Conservation (phyloP, 2,888 invertebrate species). For the Idaea biselata region DNA sequence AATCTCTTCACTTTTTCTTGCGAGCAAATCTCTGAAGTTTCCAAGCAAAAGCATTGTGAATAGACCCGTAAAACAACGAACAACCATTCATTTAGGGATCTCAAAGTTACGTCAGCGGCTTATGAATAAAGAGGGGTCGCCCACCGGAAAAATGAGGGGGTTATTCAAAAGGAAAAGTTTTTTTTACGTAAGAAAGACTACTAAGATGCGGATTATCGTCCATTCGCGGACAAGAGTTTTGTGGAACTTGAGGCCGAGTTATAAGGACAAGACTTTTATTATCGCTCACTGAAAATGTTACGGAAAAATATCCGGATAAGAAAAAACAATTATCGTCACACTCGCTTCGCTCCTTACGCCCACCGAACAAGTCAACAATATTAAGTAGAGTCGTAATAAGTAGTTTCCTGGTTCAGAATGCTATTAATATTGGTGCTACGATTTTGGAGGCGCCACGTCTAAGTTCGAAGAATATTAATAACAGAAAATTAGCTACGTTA, state of each 20-base stretch:
- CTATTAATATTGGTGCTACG: slow-evolving; percentile 25
- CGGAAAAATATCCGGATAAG: slow-evolving; percentile 43
- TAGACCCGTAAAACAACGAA: slow-evolving; percentile 80
- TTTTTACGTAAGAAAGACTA: slow-evolving; percentile 65
- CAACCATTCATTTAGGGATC: slow-evolving; percentile 78
- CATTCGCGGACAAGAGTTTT: slow-evolving; percentile 71
- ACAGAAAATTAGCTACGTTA: slow-evolving; percentile 3
- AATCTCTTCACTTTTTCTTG: slow-evolving; percentile 53
- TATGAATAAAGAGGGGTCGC: slow-evolving; percentile 76
- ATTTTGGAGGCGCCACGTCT: slow-evolving; percentile 19
- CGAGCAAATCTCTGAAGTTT: slow-evolving; percentile 70
- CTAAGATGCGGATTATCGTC: slow-evolving; percentile 72
- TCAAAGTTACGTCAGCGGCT: slow-evolving; percentile 75
- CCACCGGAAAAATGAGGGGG: slow-evolving; percentile 65
- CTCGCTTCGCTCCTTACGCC: slow-evolving; percentile 33
- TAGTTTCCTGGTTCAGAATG: slow-evolving; percentile 32
- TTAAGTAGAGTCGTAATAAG: slow-evolving; percentile 37
- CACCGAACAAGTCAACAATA: slow-evolving; percentile 37
- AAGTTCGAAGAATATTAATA: slow-evolving; percentile 2
- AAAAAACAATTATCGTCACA: slow-evolving; percentile 50
- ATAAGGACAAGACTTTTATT: slow-evolving; percentile 61
- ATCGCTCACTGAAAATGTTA: slow-evolving; percentile 49
- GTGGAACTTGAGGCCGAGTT: slow-evolving; percentile 57
- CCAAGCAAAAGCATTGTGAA: slow-evolving; percentile 73
- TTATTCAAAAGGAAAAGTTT: slow-evolving; percentile 73